Base-by-base conservation (phyloP, 1,140 invertebrate genomes). In the Penaeus vannamei region DNA sequence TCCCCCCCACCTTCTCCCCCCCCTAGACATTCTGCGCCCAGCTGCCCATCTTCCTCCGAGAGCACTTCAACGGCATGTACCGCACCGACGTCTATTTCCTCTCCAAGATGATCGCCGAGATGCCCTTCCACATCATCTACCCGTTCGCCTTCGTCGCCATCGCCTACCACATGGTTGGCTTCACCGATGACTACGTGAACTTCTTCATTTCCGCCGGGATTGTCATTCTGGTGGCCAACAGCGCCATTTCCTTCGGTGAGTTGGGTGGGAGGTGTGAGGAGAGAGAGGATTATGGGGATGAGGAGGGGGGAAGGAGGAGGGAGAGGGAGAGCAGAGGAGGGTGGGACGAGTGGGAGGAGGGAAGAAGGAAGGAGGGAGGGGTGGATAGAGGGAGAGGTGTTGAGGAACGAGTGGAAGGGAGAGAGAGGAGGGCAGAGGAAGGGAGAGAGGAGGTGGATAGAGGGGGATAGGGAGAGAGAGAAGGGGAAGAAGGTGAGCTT, bases 11-110 rank as follows among this genome's bases (percentile, higher is more conserved):
- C 36, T 20, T 36, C 26, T 8, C 46, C 59, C 26, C 59, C 5
- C 26, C 77, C 17, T 92, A 99, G 98, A 96, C 98, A 1, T 99
- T 99, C 92, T 98, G 97, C 92, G 94, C 95, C 0, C 98, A 99
- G 93, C 93, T 99, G 20, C 97, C 97, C 0, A 95, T 99, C 83
- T 99, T 99, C 93, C 94, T 99, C 89, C 94, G 98, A 42, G 98
- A 99, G 93, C 96, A 99, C 92, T 95, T 95, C 84, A 97, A 97
- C 92, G 97, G 98, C 42, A 96, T 99, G 94, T 99, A 99, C 92
- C 94, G 98, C 66, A 96, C 96, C 0, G 98, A 98, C 91, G 95
- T 98, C 0, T 99, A 99, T 93, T 99, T 98, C 93, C 93, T 99
- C 22, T 96, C 96, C 85, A 99, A 99, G 94, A 91, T 90, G 0